Percentiles rank a stretch among this genome's conserved stretches.
Conservation (phyloP, 2,113 vertebrate species). For the Zootoca vivipara region DNA sequence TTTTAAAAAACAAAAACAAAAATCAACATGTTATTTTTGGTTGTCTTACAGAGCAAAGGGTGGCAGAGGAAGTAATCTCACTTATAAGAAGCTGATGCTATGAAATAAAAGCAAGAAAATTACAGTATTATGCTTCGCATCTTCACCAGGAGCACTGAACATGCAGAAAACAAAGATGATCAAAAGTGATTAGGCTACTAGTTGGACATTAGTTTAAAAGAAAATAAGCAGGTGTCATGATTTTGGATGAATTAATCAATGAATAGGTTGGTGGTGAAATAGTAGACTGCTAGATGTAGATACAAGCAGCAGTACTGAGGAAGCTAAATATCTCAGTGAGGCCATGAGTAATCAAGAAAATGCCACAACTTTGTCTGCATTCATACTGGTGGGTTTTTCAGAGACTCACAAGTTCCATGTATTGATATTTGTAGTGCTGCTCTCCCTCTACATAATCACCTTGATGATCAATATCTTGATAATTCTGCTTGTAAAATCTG, state of each 20-base stretch:
- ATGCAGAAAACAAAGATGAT: neutral
- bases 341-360: neutral
- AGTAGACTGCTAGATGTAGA: neutral
- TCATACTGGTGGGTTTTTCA: constrained; percentile 39
- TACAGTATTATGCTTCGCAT: neutral
- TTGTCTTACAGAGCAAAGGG: neutral
- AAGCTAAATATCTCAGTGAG: neutral
- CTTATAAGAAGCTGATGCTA: neutral
- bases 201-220: neutral
- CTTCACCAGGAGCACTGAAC: neutral
- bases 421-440: constrained; percentile 42
- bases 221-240: neutral
- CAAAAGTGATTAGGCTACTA: neutral
- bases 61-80: neutral
- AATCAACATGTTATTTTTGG: neutral
- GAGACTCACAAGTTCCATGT: neutral
- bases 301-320: neutral
- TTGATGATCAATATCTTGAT: constrained; percentile 44
- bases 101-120: neutral
- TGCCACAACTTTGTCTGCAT: constrained; percentile 24
- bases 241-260: neutral
- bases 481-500: constrained; percentile 22
- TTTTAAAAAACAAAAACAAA: neutral
- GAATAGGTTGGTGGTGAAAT: neutral
- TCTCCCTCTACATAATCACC: constrained; percentile 38